phyloP scores from a whole-genome alignment of 2,797 vertebrate genomes.

The Enteromius radiatus region DNA sequence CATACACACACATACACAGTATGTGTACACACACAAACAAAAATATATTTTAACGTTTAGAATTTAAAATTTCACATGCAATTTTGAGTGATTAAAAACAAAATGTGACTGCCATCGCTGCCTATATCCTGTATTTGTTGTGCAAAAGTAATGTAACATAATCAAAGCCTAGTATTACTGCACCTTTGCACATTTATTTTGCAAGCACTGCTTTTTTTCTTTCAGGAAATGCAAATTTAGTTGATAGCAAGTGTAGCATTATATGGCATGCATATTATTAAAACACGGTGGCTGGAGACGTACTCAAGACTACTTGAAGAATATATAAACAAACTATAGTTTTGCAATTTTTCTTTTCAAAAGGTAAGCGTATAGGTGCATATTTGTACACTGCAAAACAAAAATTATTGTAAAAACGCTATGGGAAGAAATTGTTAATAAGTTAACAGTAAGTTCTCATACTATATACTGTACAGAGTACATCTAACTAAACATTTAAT shows the following conservation, averaged over 20 bases:
- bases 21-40: too few relatives aligned
- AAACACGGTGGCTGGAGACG: neutral
- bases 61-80: neutral
- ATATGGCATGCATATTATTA: neutral
- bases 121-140: neutral
- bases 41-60: neutral
- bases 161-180: neutral
- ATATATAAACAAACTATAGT: neutral
- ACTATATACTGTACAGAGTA: too few relatives aligned
- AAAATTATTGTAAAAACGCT: too few relatives aligned
- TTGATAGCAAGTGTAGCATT: neutral
- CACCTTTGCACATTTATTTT: slow-evolving; percentile 3
- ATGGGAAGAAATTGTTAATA: too few relatives aligned
- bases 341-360: neutral
- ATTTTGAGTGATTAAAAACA: neutral
- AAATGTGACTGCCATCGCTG: neutral
- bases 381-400: neutral
- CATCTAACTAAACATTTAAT: too few relatives aligned
- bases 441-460: too few relatives aligned
- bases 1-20: neutral
- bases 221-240: neutral
- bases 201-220: neutral
- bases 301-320: neutral
- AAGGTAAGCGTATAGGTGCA: neutral
- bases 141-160: neutral